phyloP scores from a whole-genome alignment of 2,113 vertebrate species.

The Ailuropoda melanoleuca region DNA sequence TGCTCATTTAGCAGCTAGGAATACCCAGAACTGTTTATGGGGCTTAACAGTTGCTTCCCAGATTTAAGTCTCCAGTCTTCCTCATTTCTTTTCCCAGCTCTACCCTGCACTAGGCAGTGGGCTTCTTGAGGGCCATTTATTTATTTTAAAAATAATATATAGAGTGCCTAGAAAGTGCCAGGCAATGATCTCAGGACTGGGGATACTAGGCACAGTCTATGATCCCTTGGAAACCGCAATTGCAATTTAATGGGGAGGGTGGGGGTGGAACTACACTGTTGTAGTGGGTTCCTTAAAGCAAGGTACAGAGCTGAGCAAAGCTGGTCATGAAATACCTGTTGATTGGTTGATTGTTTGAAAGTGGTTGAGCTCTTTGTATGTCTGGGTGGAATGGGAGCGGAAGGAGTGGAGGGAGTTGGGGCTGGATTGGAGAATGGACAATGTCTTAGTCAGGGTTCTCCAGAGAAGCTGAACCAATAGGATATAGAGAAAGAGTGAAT shows the following conservation, averaged over 20 bases:
- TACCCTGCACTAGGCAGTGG: background rate
- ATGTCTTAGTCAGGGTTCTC: background rate
- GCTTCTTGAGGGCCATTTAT: background rate
- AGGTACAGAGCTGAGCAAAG: background rate
- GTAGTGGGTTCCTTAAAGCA: background rate
- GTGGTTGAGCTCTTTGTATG: background rate
- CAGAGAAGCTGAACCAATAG: background rate
- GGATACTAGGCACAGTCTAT: background rate
- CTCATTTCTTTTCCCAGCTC: background rate
- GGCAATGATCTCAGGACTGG: background rate
- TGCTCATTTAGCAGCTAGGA: background rate
- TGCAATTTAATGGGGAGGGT: too few relatives aligned
- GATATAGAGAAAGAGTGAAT: background rate
- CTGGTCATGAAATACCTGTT: background rate
- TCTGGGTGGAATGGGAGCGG: background rate
- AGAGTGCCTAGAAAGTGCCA: background rate
- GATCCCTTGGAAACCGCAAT: background rate
- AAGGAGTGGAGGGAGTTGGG: background rate
- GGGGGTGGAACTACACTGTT: background rate
- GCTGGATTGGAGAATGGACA: too few relatives aligned
- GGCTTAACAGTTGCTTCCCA: background rate
- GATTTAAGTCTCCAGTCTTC: background rate
- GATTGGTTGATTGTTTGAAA: background rate
- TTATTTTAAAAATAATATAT: background rate
- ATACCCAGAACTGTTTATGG: background rate